Conservation (phyloP, 2,888 invertebrate genomes). For the Colletes collaris region DNA sequence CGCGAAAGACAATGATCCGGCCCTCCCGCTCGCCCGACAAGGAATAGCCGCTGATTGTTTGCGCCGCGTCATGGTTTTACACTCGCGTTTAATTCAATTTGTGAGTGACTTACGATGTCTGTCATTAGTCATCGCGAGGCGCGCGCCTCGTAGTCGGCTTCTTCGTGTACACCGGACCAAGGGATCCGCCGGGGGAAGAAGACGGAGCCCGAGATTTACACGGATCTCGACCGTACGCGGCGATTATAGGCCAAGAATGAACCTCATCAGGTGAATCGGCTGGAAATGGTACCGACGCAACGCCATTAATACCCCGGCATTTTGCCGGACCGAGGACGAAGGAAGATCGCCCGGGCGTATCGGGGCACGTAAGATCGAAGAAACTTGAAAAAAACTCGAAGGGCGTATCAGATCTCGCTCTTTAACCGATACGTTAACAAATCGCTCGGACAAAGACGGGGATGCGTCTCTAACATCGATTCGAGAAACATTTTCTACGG, state of each 20-base stretch:
- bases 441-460: no score
- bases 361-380: background rate
- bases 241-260: slow-evolving; percentile 53
- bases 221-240: slow-evolving; percentile 33
- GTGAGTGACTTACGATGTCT: slow-evolving; percentile 69
- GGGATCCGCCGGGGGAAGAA: slow-evolving; percentile 77
- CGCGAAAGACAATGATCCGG: slow-evolving; percentile 55
- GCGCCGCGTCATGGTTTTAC: slow-evolving; percentile 74
- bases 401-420: slow-evolving; percentile 3
- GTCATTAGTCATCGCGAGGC: slow-evolving; percentile 75
- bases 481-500: background rate
- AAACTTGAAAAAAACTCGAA: background rate
- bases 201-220: slow-evolving; percentile 45
- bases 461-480: background rate
- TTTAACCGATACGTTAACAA: background rate
- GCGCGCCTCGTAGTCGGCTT: slow-evolving; percentile 66
- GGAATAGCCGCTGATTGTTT: slow-evolving; percentile 75
- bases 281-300: slow-evolving; percentile 51
- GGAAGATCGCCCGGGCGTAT: background rate
- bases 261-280: slow-evolving; percentile 62
- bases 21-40: slow-evolving; percentile 47
- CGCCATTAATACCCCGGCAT: slow-evolving; percentile 48
- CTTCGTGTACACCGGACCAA: slow-evolving; percentile 80
- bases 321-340: background rate
- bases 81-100: slow-evolving; percentile 76